A percentile compares a stretch with the other conserved stretches of the same genome.
These are phyloP conservation scores for Hemicentrotus pulcherrimus DNA, from an alignment of 35 echinoderm and acorn worm species.

Conservation along the genomic window DNA sequence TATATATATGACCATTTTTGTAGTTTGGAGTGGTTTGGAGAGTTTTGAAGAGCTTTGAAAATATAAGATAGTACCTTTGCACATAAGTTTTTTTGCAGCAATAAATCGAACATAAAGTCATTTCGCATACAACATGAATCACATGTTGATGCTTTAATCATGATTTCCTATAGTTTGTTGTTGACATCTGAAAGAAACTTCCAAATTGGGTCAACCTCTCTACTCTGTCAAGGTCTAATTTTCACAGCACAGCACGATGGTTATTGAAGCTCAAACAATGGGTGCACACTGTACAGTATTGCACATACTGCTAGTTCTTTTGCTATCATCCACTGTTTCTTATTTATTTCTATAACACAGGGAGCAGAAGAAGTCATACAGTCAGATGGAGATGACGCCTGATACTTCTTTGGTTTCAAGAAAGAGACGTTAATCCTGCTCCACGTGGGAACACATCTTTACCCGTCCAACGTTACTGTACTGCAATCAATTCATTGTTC, in stretches of 20 bases:
- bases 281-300: too few relatives aligned
- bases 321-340: not conserved
- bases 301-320: not conserved
- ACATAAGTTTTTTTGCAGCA: too few relatives aligned
- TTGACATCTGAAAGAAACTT: too few relatives aligned
- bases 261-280: too few relatives aligned
- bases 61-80: not conserved
- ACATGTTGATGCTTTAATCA: too few relatives aligned
- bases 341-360: constrained; percentile 3
- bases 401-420: not conserved
- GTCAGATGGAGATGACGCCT: constrained; percentile 81
- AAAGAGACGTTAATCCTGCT: not conserved
- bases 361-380: constrained; percentile 92
- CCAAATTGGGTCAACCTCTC: too few relatives aligned
- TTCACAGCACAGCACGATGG: too few relatives aligned
- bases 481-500: not conserved
- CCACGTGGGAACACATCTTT: not conserved
- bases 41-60: not conserved
- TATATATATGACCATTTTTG: not conserved
- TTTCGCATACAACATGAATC: too few relatives aligned
- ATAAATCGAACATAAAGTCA: too few relatives aligned
- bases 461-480: not conserved
- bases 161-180: too few relatives aligned
- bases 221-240: too few relatives aligned
- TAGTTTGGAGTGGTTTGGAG: not conserved